Evolutionary conservation across 2,113 vertebrate genomes (phyloP), one percentile per base, ranked within the genome.

Genomic region (Tachysurus fulvidraco): DNA sequence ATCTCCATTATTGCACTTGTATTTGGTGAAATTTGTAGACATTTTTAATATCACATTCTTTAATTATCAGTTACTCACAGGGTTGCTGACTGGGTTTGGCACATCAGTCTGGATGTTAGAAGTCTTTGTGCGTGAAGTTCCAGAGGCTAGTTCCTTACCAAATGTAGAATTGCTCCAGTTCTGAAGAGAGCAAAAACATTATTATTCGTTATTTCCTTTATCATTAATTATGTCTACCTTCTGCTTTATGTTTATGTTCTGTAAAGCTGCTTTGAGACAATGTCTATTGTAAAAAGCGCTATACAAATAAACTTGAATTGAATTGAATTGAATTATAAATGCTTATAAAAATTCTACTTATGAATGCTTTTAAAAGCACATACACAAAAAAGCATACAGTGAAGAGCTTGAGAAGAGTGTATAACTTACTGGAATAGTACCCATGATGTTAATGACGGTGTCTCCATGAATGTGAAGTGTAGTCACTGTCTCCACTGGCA

Each of bases 351-450:
- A 36, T 41, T 41, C 8, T 36, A 2, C 1, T 4, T 65, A 28
- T 28, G 60, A 62, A 62, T 10, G 0, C 7, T 52, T 77, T 7
- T 77, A 12, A 25, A 23, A 50, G 16, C 44, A 76, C 11, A 1
- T 12, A 50, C 23, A n/a, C 60, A 3, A 21, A 16, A 1, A 50
- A 7, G 11, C 60, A 2, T 21, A n/a, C 4, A 12, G 3, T 23
- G 10, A n/a, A 52, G 21, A 52, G 41, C 2, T 77, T 52, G 5
- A 77, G 36, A 36, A 36, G 36, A 36, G 36, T 36, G 16, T 50
- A 46, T 77, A n/a, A 52, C 80, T 64, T 82, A 82, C 80, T 9
- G 80, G 7, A 64, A 82, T 23, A n/a, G n/a, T 25, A n/a, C 59
- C 59, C 46, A 50, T 3, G 59, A 41, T 17, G 41, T 46, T 50